Base-by-base conservation (phyloP, 2,888 invertebrate species). In the Acleris sparsana region DNA sequence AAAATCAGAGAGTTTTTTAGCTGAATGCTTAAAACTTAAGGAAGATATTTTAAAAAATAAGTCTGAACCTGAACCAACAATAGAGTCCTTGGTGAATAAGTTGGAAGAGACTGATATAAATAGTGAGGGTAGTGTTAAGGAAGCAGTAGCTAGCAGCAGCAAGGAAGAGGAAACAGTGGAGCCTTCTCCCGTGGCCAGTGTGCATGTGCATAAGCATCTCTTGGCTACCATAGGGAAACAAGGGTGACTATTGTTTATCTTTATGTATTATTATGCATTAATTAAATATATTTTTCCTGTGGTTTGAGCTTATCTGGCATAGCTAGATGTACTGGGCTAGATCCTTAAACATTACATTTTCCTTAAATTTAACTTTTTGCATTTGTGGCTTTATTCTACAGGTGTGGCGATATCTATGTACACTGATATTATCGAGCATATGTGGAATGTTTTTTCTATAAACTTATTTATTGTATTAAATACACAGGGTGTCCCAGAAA, bases 171-270 rank as follows among this genome's bases (percentile, higher is more conserved):
- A 57, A 44, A 64, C 52, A 11, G 61, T 61, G 16, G 57, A 22
- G 13, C 29, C 51, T 49, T 66, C 62, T 49, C 39, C 62, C 16
- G 78, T 76, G 63, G 69, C 73, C 20, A 87, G 80, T 79, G 68
- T 68, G 6, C 85, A 89, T 63, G 73, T 75, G 39, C 89, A 90
- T 61, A 93, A 90, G 67, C 92, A 93, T 84, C 84, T 96, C 25
- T 86, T 97, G 69, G 96, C 96, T 44, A 94, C 95, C 55, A 94
- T 95, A 48, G 94, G 95, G 57, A 95, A 93, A 87, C 94, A 94
- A 80, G 94, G 94, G 94, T 95, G 77, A 89, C 89, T 73, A 77
- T 81, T 62, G 83, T 6, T 87, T 84, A 46, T 22, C 17, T 49
- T 52, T n/a, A n/a, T n/a, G n/a, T n/a, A n/a, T n/a, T n/a, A n/a